These are phyloP conservation scores for Lepidocyrtinus sp. DNA, from an alignment of 2,888 invertebrate species.

Conservation along the genomic window DNA sequence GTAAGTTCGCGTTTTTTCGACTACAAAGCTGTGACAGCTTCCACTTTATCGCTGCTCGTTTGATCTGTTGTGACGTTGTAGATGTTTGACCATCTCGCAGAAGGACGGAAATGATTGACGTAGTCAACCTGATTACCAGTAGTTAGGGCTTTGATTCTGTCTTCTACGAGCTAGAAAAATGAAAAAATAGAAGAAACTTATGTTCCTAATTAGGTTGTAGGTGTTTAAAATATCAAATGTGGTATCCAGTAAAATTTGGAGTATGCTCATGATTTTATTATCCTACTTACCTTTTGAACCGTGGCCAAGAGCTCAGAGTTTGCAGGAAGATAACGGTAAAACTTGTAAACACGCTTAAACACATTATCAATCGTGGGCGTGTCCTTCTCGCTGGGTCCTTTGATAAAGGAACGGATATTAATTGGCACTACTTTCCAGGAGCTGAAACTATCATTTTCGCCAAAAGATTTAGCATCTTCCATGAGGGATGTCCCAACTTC, in stretches of 20 bases:
- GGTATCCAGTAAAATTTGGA: no score
- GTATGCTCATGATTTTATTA: no score
- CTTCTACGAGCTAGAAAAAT: background rate
- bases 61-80: no score
- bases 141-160: background rate
- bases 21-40: background rate
- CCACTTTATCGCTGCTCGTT: background rate
- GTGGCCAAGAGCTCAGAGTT: background rate
- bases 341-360: background rate
- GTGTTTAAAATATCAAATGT: background rate
- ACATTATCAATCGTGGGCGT: slow-evolving; percentile 32
- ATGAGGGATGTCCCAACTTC: slow-evolving; percentile 19
- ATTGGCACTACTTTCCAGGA: no score
- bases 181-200: background rate
- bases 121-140: background rate
- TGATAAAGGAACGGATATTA: no score
- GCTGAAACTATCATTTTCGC: background rate
- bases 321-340: background rate
- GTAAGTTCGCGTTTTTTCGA: no score
- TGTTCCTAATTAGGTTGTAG: background rate
- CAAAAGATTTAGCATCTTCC: background rate
- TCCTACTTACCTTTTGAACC: background rate
- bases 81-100: background rate
- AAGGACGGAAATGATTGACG: no score
- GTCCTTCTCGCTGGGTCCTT: background rate